phyloP scores from a whole-genome alignment of 2,113 vertebrate species.

The Brachyistius frenatus region DNA sequence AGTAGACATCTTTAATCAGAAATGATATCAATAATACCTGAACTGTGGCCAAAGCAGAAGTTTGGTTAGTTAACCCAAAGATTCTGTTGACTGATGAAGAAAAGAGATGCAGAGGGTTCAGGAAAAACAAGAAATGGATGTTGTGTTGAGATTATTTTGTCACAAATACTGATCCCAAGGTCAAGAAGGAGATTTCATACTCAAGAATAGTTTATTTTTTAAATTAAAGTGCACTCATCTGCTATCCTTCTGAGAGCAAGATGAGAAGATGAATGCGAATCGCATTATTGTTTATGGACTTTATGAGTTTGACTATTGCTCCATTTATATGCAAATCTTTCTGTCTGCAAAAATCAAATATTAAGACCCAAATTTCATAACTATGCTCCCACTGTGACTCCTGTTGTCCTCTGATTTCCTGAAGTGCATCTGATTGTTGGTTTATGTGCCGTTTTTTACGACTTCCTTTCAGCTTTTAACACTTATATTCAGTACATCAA shows the following conservation, averaged over 20 bases:
- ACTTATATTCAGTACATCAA: not conserved
- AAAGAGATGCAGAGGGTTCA: not conserved
- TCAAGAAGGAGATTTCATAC: not conserved
- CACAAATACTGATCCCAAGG: not conserved
- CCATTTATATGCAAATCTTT: too few relatives aligned
- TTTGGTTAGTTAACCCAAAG: not conserved
- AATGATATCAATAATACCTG: not conserved
- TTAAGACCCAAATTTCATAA: not conserved
- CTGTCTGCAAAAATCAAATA: not conserved
- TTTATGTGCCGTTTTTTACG: not conserved
- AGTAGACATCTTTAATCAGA: too few relatives aligned
- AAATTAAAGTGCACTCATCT: not conserved
- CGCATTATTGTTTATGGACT: not conserved
- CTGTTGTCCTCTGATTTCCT: not conserved
- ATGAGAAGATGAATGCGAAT: not conserved
- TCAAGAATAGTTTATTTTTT: not conserved
- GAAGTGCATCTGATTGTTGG: not conserved
- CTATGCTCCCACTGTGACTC: not conserved
- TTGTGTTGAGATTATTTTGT: not conserved
- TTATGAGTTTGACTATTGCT: not conserved
- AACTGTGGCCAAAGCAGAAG: not conserved
- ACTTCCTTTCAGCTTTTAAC: not conserved
- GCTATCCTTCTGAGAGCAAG: not conserved
- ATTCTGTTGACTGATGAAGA: not conserved
- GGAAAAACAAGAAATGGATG: slow-evolving; percentile 1